These are phyloP conservation scores for Tyto alba DNA, from an alignment of 2,113 vertebrate genomes.

Conservation along the genomic window DNA sequence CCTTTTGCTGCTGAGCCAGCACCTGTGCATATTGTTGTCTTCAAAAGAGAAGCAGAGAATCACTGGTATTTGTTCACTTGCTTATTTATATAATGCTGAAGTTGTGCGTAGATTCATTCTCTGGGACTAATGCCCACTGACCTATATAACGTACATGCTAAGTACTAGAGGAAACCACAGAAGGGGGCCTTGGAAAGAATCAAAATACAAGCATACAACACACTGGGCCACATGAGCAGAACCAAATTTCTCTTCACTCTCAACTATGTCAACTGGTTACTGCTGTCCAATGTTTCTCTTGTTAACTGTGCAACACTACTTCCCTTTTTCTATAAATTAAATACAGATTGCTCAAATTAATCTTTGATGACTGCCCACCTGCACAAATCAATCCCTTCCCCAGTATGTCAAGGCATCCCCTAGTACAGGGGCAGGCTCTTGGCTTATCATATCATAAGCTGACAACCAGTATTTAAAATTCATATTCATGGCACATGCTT, in stretches of 20 bases:
- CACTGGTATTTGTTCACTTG: background rate
- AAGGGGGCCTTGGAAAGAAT: background rate
- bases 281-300: background rate
- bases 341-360: background rate
- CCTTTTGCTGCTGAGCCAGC: constrained; percentile 92
- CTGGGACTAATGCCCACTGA: background rate
- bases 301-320: background rate
- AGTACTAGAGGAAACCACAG: background rate
- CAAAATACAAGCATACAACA: background rate
- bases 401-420: background rate
- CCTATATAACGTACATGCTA: rapidly evolving
- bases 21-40: constrained; percentile 95
- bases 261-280: background rate
- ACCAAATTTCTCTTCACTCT: background rate
- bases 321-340: background rate
- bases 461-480: background rate
- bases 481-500: background rate
- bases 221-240: background rate
- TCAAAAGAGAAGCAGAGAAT: constrained; percentile 51
- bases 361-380: background rate
- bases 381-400: background rate
- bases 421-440: background rate
- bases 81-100: background rate
- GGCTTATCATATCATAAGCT: background rate
- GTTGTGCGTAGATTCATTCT: background rate